Evolutionary conservation across 2,888 invertebrate genomes (phyloP).

Genomic region (Macaria liturata): DNA sequence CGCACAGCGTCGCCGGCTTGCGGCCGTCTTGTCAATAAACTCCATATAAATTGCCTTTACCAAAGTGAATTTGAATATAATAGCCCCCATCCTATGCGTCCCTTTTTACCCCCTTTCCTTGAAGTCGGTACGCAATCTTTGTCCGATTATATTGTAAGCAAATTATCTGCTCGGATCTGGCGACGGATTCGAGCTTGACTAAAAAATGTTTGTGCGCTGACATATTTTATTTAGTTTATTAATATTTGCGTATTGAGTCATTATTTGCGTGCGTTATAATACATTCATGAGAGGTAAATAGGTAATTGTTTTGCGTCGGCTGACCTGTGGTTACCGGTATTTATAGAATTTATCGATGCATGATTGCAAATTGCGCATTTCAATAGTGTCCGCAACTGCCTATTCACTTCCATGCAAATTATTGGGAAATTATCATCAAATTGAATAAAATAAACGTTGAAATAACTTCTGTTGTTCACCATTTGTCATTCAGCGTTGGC

Average conservation of each 20-base stretch:
- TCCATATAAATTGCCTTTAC: constrained; percentile 81
- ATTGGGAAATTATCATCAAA: not conserved
- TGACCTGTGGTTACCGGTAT: not conserved
- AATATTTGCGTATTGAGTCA: constrained; percentile 22
- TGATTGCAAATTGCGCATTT: constrained; percentile 11
- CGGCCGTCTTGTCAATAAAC: constrained; percentile 78
- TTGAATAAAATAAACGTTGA: not conserved
- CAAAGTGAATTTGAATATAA: constrained; percentile 81
- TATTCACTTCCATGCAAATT: constrained; percentile 4
- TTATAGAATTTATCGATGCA: constrained; percentile 9
- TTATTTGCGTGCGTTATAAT: constrained; percentile 10
- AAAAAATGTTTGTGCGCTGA: constrained; percentile 40
- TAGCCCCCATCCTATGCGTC: constrained; percentile 69
- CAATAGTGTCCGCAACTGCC: constrained; percentile 5
- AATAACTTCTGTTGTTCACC: not conserved
- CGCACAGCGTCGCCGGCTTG: constrained; percentile 48
- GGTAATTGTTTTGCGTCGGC: constrained; percentile 5
- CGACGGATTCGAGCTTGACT: constrained; percentile 55
- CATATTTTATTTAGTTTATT: constrained; percentile 55
- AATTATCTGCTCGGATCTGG: constrained; percentile 80
- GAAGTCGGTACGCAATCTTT: constrained; percentile 70
- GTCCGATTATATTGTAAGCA: constrained; percentile 83
- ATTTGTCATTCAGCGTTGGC: no score
- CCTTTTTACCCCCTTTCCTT: constrained; percentile 73
- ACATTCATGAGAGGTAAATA: constrained; percentile 3